Conservation (phyloP, 1,140 invertebrate genomes). For the Drosophila albomicans region DNA sequence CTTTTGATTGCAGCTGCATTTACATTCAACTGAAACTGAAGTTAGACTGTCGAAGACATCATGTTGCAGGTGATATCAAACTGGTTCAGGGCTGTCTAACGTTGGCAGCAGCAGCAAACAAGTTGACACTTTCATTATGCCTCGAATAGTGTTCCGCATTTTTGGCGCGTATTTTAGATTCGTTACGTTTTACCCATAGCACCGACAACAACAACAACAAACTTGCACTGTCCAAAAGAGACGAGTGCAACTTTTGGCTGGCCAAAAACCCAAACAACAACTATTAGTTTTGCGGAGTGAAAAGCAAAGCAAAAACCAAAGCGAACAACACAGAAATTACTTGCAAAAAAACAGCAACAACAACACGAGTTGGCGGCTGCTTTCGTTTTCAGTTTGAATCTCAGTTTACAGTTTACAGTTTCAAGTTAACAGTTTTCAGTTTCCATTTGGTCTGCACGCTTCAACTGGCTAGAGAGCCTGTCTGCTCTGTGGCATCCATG, state of each 20-base stretch:
- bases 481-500: slow-evolving; percentile 20
- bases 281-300: slow-evolving; percentile 61
- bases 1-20: slow-evolving; percentile 21
- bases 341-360: slow-evolving; percentile 43
- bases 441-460: slow-evolving; percentile 65
- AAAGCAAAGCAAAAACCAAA: slow-evolving; percentile 60
- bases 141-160: slow-evolving; percentile 65
- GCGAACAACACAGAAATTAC: slow-evolving; percentile 57
- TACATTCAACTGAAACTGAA: slow-evolving; percentile 12
- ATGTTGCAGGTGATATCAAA: slow-evolving; percentile 42
- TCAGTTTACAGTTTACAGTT: slow-evolving; percentile 41
- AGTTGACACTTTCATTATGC: slow-evolving; percentile 47
- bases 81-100: slow-evolving; percentile 40
- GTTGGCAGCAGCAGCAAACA: slow-evolving; percentile 18
- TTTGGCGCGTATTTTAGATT: slow-evolving; percentile 54
- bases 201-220: slow-evolving; percentile 6
- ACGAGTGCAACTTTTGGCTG: slow-evolving; percentile 67
- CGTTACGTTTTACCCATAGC: slow-evolving; percentile 58
- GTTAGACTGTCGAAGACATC: neutral
- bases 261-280: slow-evolving; percentile 59
- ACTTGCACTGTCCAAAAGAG: slow-evolving; percentile 71
- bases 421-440: slow-evolving; percentile 33
- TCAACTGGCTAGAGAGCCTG: slow-evolving; percentile 66
- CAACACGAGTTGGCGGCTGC: slow-evolving; percentile 49
- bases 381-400: slow-evolving; percentile 74